Percentiles rank a stretch among this genome's conserved stretches.
Evolutionary conservation across 2,888 invertebrate genomes (phyloP).

Genomic region (Callinectes sapidus): DNA sequence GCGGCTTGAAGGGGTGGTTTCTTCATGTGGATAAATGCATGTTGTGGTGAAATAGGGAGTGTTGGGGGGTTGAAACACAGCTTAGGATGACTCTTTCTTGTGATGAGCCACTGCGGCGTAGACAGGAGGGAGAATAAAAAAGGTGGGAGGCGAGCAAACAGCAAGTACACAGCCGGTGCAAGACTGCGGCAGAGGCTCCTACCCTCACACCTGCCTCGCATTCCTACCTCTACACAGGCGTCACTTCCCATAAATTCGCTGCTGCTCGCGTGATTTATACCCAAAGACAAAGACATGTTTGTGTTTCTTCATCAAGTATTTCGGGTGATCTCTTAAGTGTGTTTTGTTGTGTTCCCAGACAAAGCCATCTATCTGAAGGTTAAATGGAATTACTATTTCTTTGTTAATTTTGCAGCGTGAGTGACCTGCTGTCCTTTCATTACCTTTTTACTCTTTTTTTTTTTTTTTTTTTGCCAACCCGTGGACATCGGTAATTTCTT

Average conservation of each 20-base stretch:
- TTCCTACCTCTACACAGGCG: constrained; percentile 13
- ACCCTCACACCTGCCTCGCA: constrained; percentile 12
- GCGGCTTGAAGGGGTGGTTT: background rate
- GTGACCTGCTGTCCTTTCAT: background rate
- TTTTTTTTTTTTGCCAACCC: background rate
- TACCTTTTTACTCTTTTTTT: background rate
- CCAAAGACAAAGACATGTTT: background rate
- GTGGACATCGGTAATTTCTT: background rate
- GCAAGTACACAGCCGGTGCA: constrained; percentile 22
- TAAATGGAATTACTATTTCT: background rate
- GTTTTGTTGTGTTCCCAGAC: background rate
- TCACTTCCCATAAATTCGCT: constrained; percentile 9
- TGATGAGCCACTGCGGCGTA: background rate
- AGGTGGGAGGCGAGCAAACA: constrained; percentile 13
- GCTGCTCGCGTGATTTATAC: background rate
- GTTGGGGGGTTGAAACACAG: background rate
- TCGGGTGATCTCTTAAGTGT: background rate
- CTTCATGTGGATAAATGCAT: background rate
- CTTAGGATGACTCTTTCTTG: background rate
- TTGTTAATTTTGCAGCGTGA: background rate
- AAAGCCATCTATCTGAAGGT: background rate
- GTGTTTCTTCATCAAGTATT: background rate
- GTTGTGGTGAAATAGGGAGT: background rate
- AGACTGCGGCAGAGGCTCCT: constrained; percentile 24
- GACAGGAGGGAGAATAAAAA: background rate